Evolutionary conservation across 2,888 invertebrate species (phyloP).

Genomic region (Polydrusus pterygomalis): DNA sequence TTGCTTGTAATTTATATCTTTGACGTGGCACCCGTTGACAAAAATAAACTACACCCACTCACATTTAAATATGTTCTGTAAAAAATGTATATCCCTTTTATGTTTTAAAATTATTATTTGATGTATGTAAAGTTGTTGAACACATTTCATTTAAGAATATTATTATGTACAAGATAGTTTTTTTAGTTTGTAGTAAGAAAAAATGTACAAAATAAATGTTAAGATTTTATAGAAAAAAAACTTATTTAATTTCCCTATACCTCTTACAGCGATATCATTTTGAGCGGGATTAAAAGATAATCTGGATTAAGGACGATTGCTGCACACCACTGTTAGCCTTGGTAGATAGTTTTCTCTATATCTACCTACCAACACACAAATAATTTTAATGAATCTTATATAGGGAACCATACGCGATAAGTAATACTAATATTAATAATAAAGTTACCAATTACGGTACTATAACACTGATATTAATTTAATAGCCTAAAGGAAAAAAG

Average conservation of each 20-base stretch:
- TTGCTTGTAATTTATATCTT: not conserved
- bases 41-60: not conserved
- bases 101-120: not conserved
- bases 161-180: slow-evolving; percentile 24
- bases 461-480: no score
- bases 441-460: no score
- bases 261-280: no score
- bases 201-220: slow-evolving; percentile 24
- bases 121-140: slow-evolving; percentile 35
- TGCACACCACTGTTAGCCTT: no score
- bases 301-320: no score
- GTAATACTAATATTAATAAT: no score
- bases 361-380: no score
- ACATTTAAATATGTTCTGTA: slow-evolving; percentile 7
- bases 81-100: slow-evolving; percentile 17
- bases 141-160: slow-evolving; percentile 16
- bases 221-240: slow-evolving; percentile 7
- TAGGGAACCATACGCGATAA: no score
- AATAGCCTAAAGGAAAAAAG: no score
- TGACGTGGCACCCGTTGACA: not conserved
- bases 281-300: no score
- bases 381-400: no score
- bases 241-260: not conserved
- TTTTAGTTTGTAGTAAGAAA: slow-evolving; percentile 8
- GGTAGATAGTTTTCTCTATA: no score